These are phyloP conservation scores for Helobdella robusta DNA, from an alignment of 2,888 invertebrate species.

Conservation along the genomic window DNA sequence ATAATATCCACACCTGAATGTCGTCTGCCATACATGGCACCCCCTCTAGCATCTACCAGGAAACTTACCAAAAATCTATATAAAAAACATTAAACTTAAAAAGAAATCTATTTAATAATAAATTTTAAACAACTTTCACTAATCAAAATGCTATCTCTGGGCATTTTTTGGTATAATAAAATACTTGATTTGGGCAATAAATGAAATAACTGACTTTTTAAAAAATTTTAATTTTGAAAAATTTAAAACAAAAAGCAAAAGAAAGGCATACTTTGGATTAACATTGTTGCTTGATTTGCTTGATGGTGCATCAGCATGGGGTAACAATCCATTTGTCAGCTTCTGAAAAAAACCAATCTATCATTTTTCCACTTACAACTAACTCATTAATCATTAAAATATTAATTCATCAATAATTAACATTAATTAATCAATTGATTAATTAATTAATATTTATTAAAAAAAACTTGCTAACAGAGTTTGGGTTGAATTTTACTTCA, in stretches of 20 bases:
- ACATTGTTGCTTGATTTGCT: no score
- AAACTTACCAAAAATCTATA: slow-evolving; percentile 95
- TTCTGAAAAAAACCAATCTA: no score
- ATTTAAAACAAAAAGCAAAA: neutral
- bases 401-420: no score
- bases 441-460: no score
- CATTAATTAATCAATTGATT: no score
- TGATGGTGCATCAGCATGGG: no score
- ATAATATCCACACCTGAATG: slow-evolving; percentile 96
- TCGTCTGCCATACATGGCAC: slow-evolving; percentile 72
- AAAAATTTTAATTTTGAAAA: slow-evolving; percentile 1
- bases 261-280: neutral
- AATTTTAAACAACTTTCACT: neutral
- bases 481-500: no score
- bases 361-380: no score
- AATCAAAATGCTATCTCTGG: no score
- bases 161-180: neutral
- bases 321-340: no score
- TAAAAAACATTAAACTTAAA: neutral
- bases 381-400: no score
- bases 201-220: neutral
- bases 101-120: neutral
- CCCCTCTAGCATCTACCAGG: slow-evolving; percentile 96
- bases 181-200: neutral
- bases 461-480: no score